phyloP scores from a whole-genome alignment of 2,888 invertebrate species.

The Epinotia ramella region DNA sequence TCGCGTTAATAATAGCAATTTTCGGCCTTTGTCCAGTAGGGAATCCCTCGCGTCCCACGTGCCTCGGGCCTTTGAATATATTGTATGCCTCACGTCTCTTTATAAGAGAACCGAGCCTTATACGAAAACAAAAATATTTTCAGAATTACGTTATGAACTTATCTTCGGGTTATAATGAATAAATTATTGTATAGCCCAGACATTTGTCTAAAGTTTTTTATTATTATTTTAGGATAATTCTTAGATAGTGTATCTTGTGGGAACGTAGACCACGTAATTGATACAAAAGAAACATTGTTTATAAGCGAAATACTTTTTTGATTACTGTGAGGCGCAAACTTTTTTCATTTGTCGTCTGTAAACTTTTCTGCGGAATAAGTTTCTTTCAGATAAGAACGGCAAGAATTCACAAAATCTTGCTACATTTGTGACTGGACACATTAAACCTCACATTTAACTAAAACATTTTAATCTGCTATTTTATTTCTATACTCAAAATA shows the following conservation, averaged over 20 bases:
- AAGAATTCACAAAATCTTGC: conserved; percentile 30
- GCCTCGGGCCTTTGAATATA: conserved; percentile 64
- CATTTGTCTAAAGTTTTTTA: conserved; percentile 6
- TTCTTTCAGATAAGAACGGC: conserved; percentile 23
- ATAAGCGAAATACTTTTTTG: conserved; percentile 36
- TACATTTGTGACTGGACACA: conserved; percentile 5
- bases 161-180: conserved; percentile 25
- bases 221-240: conserved; percentile 5
- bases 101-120: conserved; percentile 12
- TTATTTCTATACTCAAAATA: background rate
- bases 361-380: conserved; percentile 37
- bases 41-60: conserved; percentile 53
- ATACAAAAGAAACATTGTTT: conserved; percentile 38
- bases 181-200: conserved; percentile 16
- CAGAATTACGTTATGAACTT: conserved; percentile 12
- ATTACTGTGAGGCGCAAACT: conserved; percentile 42
- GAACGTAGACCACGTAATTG: conserved; percentile 19
- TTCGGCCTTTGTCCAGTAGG: conserved; percentile 59
- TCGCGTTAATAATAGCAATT: conserved; percentile 62
- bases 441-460: background rate
- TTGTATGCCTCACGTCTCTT: conserved; percentile 50
- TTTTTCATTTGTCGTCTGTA: conserved; percentile 43
- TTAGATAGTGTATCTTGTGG: background rate
- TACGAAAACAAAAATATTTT: conserved; percentile 45
- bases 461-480: background rate